Evolutionary conservation across 2,113 vertebrate genomes (phyloP).

Genomic region (Boulengeromyrus knoepffleri): DNA sequence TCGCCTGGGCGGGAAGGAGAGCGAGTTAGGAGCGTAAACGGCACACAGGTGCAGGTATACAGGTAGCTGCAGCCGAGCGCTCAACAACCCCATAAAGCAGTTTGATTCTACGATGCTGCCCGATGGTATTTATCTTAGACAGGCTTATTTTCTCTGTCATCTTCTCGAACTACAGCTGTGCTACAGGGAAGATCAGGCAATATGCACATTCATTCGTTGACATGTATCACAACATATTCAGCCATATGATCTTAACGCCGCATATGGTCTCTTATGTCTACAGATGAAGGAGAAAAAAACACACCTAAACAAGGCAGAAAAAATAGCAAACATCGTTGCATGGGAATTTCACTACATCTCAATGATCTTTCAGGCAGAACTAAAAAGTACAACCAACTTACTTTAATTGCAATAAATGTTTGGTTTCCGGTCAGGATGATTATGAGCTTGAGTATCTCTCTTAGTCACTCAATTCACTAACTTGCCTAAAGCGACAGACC

Average conservation of each 20-base stretch:
- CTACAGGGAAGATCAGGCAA: not conserved
- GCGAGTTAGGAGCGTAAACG: not conserved
- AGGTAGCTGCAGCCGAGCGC: accelerated
- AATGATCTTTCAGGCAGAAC: not conserved
- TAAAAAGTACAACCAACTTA: not conserved
- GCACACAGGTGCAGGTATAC: not conserved
- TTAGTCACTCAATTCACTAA: not conserved
- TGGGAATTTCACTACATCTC: not conserved
- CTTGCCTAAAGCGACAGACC: not conserved
- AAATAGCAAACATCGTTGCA: not conserved
- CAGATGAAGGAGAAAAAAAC: not conserved
- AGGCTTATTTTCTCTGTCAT: not conserved
- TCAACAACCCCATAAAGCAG: not conserved
- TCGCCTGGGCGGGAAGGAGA: slow-evolving; percentile 27
- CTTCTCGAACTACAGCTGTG: not conserved
- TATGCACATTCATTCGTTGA: not conserved
- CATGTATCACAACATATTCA: not conserved
- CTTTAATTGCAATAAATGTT: not conserved
- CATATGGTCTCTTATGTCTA: not conserved
- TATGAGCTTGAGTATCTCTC: not conserved
- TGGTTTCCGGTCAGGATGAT: not conserved
- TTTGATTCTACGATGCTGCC: not conserved
- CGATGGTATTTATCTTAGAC: not conserved
- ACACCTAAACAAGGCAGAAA: not conserved
- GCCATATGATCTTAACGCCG: not conserved